phyloP scores from a whole-genome alignment of 2,797 vertebrate genomes.

The Balearica regulorum region DNA sequence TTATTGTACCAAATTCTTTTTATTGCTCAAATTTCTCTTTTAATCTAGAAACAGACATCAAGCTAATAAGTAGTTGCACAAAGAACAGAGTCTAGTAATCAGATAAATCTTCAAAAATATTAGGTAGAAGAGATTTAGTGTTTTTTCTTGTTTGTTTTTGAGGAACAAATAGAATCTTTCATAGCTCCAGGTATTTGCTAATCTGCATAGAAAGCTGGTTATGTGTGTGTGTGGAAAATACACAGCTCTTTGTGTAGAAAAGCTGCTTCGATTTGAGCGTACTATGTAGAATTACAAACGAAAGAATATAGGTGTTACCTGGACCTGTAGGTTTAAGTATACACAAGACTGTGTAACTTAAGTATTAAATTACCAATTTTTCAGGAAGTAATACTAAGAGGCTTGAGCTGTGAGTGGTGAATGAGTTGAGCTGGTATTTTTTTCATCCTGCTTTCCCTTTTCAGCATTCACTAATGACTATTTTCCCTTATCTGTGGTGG shows the following conservation, averaged over 20 bases:
- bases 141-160: not conserved
- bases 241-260: not conserved
- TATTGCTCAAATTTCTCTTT: not conserved
- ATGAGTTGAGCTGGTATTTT: not conserved
- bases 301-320: constrained; percentile 63
- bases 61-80: not conserved
- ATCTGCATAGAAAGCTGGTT: constrained; percentile 11
- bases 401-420: not conserved
- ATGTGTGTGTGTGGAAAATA: constrained; percentile 34
- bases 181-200: constrained; percentile 10
- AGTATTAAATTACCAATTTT: constrained; percentile 66
- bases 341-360: constrained; percentile 55
- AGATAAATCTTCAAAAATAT: not conserved
- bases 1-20: not conserved
- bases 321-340: constrained; percentile 60
- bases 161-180: constrained; percentile 38
- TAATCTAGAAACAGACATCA: not conserved
- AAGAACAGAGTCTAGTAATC: not conserved
- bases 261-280: constrained; percentile 26
- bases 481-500: not conserved
- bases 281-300: constrained; percentile 29
- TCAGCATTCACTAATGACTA: not conserved
- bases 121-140: not conserved
- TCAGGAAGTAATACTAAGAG: constrained; percentile 48
- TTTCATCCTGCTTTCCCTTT: constrained; percentile 18